These are phyloP conservation scores for Gavia stellata DNA, from an alignment of 2,113 vertebrate genomes.

Conservation along the genomic window DNA sequence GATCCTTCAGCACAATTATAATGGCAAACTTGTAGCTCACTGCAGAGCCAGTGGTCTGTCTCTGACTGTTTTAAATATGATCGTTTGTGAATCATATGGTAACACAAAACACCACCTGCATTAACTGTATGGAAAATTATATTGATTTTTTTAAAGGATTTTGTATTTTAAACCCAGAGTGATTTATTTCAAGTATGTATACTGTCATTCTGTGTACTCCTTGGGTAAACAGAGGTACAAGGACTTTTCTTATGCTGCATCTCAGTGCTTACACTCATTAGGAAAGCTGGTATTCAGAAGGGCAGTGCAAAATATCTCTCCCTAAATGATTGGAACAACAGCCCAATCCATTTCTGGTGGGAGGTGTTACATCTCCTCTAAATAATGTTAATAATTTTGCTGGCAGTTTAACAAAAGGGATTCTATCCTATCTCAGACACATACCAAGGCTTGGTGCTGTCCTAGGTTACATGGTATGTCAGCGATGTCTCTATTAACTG, in stretches of 20 bases:
- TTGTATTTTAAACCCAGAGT: neutral
- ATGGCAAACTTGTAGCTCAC: neutral
- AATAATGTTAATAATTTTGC: neutral
- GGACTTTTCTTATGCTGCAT: neutral
- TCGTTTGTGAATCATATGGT: neutral
- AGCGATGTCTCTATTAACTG: neutral
- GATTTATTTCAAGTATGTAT: accelerated
- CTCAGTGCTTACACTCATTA: neutral
- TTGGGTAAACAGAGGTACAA: neutral
- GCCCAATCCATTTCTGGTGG: neutral
- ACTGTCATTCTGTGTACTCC: neutral
- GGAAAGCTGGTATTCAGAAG: neutral
- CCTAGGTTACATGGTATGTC: neutral
- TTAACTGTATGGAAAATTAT: neutral
- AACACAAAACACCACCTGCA: neutral
- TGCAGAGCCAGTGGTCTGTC: neutral
- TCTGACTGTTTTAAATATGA: neutral
- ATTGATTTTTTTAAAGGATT: neutral
- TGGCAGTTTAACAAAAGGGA: neutral
- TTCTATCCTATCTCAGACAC: neutral
- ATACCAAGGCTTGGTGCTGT: neutral
- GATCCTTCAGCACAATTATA: neutral
- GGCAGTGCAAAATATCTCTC: neutral
- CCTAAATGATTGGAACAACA: neutral
- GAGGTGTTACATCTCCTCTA: neutral